phyloP scores from a whole-genome alignment of 2,888 invertebrate genomes.

The Rosalia funebris region DNA sequence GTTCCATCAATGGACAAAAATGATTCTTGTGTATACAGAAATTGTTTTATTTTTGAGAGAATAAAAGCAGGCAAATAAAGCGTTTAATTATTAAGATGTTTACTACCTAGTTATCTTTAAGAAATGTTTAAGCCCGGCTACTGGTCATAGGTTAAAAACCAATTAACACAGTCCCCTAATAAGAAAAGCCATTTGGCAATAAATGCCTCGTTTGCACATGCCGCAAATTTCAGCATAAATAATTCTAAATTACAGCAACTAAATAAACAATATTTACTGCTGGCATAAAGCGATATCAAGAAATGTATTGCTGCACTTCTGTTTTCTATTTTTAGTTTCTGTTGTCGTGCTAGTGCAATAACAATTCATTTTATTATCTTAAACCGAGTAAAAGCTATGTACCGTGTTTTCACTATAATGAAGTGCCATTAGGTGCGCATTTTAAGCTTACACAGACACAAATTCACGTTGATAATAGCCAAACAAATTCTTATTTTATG shows the following conservation, averaged over 20 bases:
- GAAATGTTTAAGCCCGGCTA: no score
- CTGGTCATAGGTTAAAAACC: neutral
- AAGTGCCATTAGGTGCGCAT: neutral
- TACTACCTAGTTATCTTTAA: no score
- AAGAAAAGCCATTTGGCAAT: neutral
- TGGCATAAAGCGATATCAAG: conserved; percentile 12
- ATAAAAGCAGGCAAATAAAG: no score
- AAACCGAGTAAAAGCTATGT: neutral
- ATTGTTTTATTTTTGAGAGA: no score
- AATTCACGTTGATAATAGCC: no score
- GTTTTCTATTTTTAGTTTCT: conserved; percentile 13
- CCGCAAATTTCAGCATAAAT: conserved; percentile 2
- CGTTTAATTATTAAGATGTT: no score
- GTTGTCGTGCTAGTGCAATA: conserved; percentile 11
- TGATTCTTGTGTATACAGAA: no score
- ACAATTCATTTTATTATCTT: conserved; percentile 13
- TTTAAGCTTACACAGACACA: no score
- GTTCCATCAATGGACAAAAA: no score
- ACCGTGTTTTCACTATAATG: neutral
- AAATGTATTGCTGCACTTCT: conserved; percentile 15
- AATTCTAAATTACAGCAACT: neutral
- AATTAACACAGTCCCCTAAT: neutral
- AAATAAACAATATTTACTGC: conserved; percentile 4
- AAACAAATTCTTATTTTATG: no score
- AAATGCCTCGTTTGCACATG: neutral